Conservation (phyloP, 2,888 invertebrate species). For the Tyria jacobaeae region DNA sequence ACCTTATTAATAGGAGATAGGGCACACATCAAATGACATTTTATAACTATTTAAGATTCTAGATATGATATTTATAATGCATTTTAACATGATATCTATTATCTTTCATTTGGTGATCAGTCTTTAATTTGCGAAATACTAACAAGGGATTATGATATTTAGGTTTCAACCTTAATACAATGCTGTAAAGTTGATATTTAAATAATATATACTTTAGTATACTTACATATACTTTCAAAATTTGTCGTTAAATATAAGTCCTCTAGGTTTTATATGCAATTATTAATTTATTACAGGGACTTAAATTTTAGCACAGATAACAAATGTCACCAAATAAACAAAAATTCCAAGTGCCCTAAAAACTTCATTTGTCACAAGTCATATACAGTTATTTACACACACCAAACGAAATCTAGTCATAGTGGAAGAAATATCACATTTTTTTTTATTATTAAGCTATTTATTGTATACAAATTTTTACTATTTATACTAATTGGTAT, state of each 20-base stretch:
- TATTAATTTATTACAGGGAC: constrained; percentile 36
- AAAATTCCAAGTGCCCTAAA: constrained; percentile 35
- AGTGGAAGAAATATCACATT: constrained; percentile 58
- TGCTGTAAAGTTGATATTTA: neutral
- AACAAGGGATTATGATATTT: neutral
- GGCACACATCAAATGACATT: neutral
- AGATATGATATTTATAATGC: neutral
- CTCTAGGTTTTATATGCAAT: constrained; percentile 43
- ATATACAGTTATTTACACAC: constrained; percentile 44
- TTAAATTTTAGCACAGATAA: constrained; percentile 26
- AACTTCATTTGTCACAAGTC: constrained; percentile 36
- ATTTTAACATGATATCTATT: neutral
- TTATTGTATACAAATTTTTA: constrained; percentile 81
- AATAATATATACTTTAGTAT: neutral
- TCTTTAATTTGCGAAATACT: neutral
- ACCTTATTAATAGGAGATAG: constrained; percentile 4
- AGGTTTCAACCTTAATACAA: neutral
- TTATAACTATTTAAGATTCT: neutral
- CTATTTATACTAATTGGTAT: constrained; percentile 74
- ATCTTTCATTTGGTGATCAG: neutral
- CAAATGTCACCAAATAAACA: constrained; percentile 4
- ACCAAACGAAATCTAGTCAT: constrained; percentile 76
- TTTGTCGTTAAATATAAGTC: constrained; percentile 31
- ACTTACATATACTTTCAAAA: neutral
- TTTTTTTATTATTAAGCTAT: constrained; percentile 76